phyloP scores from a whole-genome alignment of 2,888 invertebrate species.

The Perithous albicinctus region DNA sequence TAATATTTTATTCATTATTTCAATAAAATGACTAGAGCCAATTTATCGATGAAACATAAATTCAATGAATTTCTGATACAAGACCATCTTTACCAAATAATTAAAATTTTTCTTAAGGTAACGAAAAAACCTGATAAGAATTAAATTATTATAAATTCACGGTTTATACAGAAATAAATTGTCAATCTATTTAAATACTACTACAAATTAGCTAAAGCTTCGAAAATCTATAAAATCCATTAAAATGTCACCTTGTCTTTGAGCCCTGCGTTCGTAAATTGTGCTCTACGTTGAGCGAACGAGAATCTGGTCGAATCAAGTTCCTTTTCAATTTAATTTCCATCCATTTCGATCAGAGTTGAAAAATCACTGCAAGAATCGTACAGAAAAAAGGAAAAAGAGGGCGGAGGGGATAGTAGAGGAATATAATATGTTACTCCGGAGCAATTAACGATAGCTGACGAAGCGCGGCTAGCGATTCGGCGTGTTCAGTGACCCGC shows the following conservation, averaged over 20 bases:
- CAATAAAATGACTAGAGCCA: too few species aligned
- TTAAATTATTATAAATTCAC: not conserved
- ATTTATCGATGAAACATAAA: not conserved
- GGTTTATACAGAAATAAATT: not conserved
- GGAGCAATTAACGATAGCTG: constrained; percentile 64
- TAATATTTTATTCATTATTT: too few species aligned
- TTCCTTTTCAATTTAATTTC: not conserved
- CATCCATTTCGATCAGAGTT: constrained; percentile 21
- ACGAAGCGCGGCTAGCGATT: constrained; percentile 63
- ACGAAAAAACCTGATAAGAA: not conserved
- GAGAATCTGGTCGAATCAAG: not conserved
- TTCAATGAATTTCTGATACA: not conserved
- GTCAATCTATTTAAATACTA: not conserved
- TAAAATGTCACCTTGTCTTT: not conserved
- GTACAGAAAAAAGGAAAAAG: constrained; percentile 9
- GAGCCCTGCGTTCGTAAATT: not conserved
- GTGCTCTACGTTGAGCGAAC: not conserved
- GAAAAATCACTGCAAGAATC: constrained; percentile 33
- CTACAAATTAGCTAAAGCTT: not conserved
- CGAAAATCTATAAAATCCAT: not conserved
- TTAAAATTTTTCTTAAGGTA: not conserved
- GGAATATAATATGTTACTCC: constrained; percentile 59
- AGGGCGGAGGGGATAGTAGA: constrained; percentile 5
- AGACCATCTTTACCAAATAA: not conserved
- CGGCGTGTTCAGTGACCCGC: constrained; percentile 65